A percentile compares a stretch with the other conserved stretches of the same genome.
phyloP scores from a whole-genome alignment of 2,113 vertebrate genomes.

The Forbesichthys papilliferus region DNA sequence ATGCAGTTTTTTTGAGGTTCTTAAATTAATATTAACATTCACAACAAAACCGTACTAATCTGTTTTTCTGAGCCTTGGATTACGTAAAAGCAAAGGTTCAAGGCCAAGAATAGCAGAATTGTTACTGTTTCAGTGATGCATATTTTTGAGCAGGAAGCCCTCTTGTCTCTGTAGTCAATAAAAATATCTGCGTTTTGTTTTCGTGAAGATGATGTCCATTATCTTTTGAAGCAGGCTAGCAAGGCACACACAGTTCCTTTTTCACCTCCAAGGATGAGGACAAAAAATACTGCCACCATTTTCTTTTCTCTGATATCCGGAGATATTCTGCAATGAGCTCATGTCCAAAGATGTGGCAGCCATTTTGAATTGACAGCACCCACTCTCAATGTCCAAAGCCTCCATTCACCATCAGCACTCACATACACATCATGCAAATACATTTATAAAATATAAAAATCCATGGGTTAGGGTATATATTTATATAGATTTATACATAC shows the following conservation, averaged over 20 bases:
- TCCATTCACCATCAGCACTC: constrained; percentile 55
- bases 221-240: constrained; percentile 63
- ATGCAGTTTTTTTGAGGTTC: not conserved
- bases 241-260: constrained; percentile 60
- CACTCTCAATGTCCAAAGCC: constrained; percentile 53
- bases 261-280: constrained; percentile 35
- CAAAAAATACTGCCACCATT: constrained; percentile 40
- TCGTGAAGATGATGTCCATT: constrained; percentile 63
- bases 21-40: not conserved
- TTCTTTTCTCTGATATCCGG: constrained; percentile 40
- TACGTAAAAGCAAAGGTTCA: too few relatives aligned
- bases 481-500: constrained; percentile 81
- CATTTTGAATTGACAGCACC: constrained; percentile 7
- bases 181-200: too few relatives aligned
- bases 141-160: too few relatives aligned
- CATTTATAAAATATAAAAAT: constrained; percentile 69
- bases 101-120: too few relatives aligned
- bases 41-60: not conserved
- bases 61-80: not conserved
- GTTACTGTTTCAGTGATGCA: too few relatives aligned
- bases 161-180: too few relatives aligned
- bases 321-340: not conserved
- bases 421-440: constrained; percentile 79
- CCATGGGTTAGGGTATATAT: constrained; percentile 78
- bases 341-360: constrained; percentile 6